Evolutionary conservation across 2,888 invertebrate species (phyloP).

Genomic region (Ochropacha duplaris): DNA sequence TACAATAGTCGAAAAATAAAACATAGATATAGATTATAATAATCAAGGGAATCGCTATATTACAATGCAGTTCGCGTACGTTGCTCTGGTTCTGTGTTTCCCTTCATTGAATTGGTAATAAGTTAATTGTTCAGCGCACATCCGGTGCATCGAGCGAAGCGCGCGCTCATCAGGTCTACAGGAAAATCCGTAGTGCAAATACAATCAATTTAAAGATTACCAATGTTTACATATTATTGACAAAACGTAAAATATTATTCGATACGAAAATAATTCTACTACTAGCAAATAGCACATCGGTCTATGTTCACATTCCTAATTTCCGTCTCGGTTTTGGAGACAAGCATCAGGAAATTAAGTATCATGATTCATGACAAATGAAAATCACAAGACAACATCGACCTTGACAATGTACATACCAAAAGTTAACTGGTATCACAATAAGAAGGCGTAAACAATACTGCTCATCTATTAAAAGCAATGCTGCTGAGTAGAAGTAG

Average conservation of each 20-base stretch:
- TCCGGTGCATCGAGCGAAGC: conserved; percentile 35
- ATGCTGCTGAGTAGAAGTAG: too few relatives aligned
- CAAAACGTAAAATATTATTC: neutral
- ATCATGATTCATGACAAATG: neutral
- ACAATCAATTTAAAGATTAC: neutral
- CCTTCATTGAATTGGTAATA: conserved; percentile 76
- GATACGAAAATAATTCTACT: too few relatives aligned
- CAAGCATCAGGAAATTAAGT: neutral
- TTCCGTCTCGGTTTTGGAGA: neutral
- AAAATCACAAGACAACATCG: neutral
- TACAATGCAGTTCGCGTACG: conserved; percentile 44
- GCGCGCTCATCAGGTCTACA: conserved; percentile 4
- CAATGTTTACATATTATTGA: neutral
- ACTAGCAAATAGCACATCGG: neutral
- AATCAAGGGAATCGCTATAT: conserved; percentile 24
- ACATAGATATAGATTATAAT: conserved; percentile 17
- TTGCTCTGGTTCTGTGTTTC: conserved; percentile 51
- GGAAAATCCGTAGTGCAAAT: conserved; percentile 1
- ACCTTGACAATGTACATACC: neutral
- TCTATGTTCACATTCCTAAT: neutral
- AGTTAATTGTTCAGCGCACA: conserved; percentile 55
- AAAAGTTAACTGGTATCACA: neutral
- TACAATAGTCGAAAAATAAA: conserved; percentile 30
- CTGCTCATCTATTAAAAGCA: neutral
- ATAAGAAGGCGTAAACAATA: neutral